Base-by-base conservation (phyloP, 2,797 vertebrate species). In the Anguilla anguilla region DNA sequence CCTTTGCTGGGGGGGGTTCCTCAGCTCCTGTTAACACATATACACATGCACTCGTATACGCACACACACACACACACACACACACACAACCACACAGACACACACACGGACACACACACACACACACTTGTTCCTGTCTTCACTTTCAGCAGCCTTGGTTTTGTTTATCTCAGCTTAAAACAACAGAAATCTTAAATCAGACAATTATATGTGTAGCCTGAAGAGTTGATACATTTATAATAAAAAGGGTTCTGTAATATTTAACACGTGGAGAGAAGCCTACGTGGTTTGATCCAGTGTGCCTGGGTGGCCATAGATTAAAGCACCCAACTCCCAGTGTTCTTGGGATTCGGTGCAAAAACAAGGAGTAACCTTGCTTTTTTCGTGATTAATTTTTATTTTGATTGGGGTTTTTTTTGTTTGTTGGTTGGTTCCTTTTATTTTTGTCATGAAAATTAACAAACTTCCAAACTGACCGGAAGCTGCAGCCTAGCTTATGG, bases 291-390 rank as follows among this genome's bases (percentile, higher is more conserved):
- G 35, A 83, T 85, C 17, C 72, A 69, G 53, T 31, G 59, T 88
- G 77, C 83, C 59, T 85, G 86, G 86, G 74, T 85, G 88, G 19
- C 89, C 77, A 86, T 92, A 90, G 90, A 93, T 90, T 90, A 87
- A 92, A 90, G 86, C 90, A 88, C 79, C 91, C 91, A 93, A 89
- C 88, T 84, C 89, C 89, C 91, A 91, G 89, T 79, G 86, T 93
- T 61, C 93, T 94, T 90, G 92, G 89, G 91, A 93, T 94, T 91
- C 46, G 46, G 69, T 91, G 90, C 93, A 90, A 43, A 88, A 92
- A 90, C 92, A 91, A 89, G 87, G 91, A 93, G 91, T 94, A 92
- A 88, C 86, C 92, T 95, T 96, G 93, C 90, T 67, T 93, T 91
- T 90, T 89, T 91, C 57, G 55, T 91, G 91, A 89, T 91, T 86